Evolutionary conservation across 2,797 vertebrate species (phyloP), one percentile per base, ranked within the genome.

Genomic region (Lithobates pipiens): DNA sequence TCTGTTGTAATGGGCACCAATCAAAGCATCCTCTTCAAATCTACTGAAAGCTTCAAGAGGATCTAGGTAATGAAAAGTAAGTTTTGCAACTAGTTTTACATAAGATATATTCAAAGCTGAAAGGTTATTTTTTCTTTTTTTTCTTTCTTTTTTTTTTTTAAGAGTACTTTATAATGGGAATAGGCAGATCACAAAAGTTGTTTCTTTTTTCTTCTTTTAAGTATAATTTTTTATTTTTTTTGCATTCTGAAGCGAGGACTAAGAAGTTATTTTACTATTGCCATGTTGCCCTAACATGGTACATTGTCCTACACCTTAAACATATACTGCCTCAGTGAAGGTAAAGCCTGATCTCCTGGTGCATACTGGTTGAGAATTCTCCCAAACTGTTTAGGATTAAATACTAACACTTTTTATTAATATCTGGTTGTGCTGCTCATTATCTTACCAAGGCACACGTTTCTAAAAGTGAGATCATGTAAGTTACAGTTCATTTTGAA

Each of bases 21-120:
- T 73, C 71, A 79, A 73, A 79, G 42, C 2, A 50, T 68, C 10
- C 65, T 77, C 34, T 65, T 61, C 32, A 77, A 70, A 78, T 72
- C 76, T 44, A 44, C n/a, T 10, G 5, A 67, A 15, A n/a, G 34
- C 29, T 32, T 46, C 18, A 70, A 78, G 36, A 44, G 63, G 32
- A 29, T 68, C 72, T 50, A 65, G 61, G 42, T 67, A 21, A 67
- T 50, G 7, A 75, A 75, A 72, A 42, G 39, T 39, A 42, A 8
- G 39, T 67, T 68, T 34, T 76, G 27, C 65, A 76, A 54, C 63
- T 76, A 29, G 65, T 29, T 83, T 75, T 76, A 16, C 34, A 54
- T 54, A 34, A 80, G 29, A 80, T n/a, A n/a, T 57, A 57, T 57
- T 72, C 32, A n/a, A 72, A 15, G 46, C 25, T 67, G 65, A 1